Conservation (phyloP, 2,888 invertebrate species). For the Mongoloraphidia duomilia region DNA sequence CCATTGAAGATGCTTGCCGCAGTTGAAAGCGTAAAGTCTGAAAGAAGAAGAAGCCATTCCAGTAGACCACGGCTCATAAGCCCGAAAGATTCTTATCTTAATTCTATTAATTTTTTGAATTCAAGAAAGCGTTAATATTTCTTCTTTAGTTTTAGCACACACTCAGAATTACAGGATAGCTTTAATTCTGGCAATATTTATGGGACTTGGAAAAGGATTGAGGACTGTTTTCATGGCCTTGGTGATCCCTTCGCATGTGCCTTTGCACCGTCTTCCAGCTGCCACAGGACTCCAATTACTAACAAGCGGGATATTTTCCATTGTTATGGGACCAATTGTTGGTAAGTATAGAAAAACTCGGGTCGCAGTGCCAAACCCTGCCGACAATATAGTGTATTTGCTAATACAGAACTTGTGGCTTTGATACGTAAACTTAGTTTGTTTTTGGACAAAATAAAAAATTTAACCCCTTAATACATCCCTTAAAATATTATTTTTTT, state of each 20-base stretch:
- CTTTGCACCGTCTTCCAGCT: slow-evolving; percentile 51
- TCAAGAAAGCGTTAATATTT: neutral
- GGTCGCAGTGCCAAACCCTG: too few relatives aligned
- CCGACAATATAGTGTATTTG: too few relatives aligned
- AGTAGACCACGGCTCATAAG: too few relatives aligned
- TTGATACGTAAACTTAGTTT: too few relatives aligned
- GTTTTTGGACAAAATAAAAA: too few relatives aligned
- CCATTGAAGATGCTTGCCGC: too few relatives aligned
- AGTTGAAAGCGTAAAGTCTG: too few relatives aligned
- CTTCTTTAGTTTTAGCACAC: slow-evolving; percentile 40
- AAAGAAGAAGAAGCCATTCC: too few relatives aligned
- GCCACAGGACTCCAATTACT: slow-evolving; percentile 55
- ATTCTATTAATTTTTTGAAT: neutral
- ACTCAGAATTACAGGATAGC: slow-evolving; percentile 40
- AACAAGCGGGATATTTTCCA: slow-evolving; percentile 47
- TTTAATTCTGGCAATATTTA: slow-evolving; percentile 43
- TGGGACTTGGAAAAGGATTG: slow-evolving; percentile 56
- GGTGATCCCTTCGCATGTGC: slow-evolving; percentile 56
- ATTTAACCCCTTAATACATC: too few relatives aligned
- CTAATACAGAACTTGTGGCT: too few relatives aligned
- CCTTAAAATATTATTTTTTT: too few relatives aligned
- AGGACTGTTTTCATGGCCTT: slow-evolving; percentile 61
- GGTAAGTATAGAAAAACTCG: slow-evolving; percentile 35
- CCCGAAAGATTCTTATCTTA: too few relatives aligned
- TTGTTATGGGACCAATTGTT: slow-evolving; percentile 47